Base-by-base conservation (phyloP, 1,140 invertebrate genomes). In the Drosophila subpulchrella region DNA sequence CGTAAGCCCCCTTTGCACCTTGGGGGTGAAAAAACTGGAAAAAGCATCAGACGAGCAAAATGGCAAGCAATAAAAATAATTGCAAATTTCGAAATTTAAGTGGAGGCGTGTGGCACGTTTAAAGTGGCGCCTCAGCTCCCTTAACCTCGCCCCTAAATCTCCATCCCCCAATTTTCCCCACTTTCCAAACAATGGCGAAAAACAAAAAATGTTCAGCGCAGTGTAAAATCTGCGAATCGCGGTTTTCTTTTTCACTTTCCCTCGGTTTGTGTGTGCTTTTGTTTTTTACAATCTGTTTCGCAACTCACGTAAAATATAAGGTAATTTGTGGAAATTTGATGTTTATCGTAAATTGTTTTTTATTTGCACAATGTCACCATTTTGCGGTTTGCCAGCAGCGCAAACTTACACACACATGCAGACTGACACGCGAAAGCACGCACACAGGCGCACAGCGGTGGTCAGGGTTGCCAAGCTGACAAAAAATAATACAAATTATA, bases 301-400 rank as follows among this genome's bases (percentile, higher is more conserved):
- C 90, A 91, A 90, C 90, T 90, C 90, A 91, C 90, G 90, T 91
- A 91, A 91, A 91, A 91, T 91, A 91, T 91, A 91, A 90, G 83
- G 90, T 91, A 91, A 91, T 91, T 91, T 91, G 90, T 91, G 90
- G 83, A 91, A 90, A 91, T 91, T 91, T 91, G 90, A 91, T 91
- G 83, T 86, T 91, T 91, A 91, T 91, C 90, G 86, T 83, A 90
- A 91, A 91, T 91, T 90, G 90, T 91, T 90, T 91, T 91, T 91
- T 91, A 89, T 91, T 88, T 91, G 80, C 84, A 81, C 84, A 89
- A 89, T 89, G 84, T 89, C 84, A 89, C 84, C 84, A 89, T 89
- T 89, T 71, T 89, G 84, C 58, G 83, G 83, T 88, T 88, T 83
- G 71, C 79, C 75, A 88, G 51, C 78, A 75, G 63, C 59, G 72